Conservation (phyloP, 1,140 invertebrate species). For the Drosophila miranda region DNA sequence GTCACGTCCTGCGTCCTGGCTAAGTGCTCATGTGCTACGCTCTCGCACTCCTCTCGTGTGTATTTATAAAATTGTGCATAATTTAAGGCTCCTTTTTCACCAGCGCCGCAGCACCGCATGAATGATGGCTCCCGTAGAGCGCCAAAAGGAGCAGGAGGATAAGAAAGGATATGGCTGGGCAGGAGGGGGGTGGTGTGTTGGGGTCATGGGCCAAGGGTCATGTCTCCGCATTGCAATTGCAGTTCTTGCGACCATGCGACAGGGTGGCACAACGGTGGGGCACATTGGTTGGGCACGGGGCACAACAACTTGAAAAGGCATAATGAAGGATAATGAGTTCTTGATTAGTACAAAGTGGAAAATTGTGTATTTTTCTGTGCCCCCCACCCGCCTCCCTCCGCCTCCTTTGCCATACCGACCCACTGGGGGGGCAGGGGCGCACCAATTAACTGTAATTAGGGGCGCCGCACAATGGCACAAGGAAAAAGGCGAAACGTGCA, state of each 20-base stretch:
- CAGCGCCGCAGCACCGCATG: slow-evolving; percentile 40
- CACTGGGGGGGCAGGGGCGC: background rate
- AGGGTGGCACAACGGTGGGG: slow-evolving; percentile 7
- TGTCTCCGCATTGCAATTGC: slow-evolving; percentile 33
- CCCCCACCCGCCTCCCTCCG: background rate
- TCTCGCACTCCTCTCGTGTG: slow-evolving; percentile 1
- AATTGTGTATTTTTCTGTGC: slow-evolving; percentile 66
- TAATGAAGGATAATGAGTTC: slow-evolving; percentile 75
- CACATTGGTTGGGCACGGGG: background rate
- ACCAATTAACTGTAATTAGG: slow-evolving; percentile 72
- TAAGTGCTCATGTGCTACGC: slow-evolving; percentile 53
- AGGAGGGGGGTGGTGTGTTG: no score
- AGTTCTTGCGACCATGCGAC: slow-evolving; percentile 21
- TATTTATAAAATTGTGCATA: slow-evolving; percentile 65
- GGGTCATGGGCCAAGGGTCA: background rate
- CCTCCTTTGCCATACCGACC: background rate
- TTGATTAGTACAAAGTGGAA: slow-evolving; percentile 75
- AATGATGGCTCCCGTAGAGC: slow-evolving; percentile 53
- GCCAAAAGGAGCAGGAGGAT: slow-evolving; percentile 4
- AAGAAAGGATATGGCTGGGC: background rate
- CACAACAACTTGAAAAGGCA: slow-evolving; percentile 61
- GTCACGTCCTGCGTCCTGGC: slow-evolving; percentile 47
- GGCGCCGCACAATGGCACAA: slow-evolving; percentile 31
- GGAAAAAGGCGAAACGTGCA: no score
- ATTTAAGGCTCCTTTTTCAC: slow-evolving; percentile 43